Base-by-base conservation (phyloP, 30 jellyfish, hydroid and myxozoan species). In the Pelagia noctiluca region DNA sequence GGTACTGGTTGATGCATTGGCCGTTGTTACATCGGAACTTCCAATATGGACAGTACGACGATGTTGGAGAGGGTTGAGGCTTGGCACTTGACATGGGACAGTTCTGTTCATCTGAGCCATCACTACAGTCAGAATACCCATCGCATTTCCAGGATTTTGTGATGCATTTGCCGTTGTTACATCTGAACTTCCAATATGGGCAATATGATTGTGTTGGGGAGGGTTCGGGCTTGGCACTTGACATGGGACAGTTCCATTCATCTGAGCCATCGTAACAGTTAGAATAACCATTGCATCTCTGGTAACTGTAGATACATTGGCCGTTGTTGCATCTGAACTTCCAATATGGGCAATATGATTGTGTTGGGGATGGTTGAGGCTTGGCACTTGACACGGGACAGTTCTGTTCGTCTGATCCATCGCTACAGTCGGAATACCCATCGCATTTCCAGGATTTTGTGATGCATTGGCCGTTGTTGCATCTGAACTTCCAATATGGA, bases 51-150 rank as follows among this genome's bases (percentile, higher is more conserved):
- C 12, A 8, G 16, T 16, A 16, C 57, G 8, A 5, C 16, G 57
- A 16, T 42, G 8, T 42, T 5, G 57, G 57, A 16, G 57, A 5
- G 8, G 57, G 57, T 42, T 42, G 8, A 16, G 57, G 57, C 16
- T 42, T 42, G 8, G 16, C 57, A 42, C 57, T 42, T 42, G 57
- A 42, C n/a, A n/a, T n/a, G n/a, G 62, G 62, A 47, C n/a, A n/a
- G n/a, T n/a, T n/a, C n/a, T n/a, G n/a, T n/a, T n/a, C n/a, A n/a
- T n/a, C n/a, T n/a, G n/a, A 65, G 24, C 78, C 78, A 69, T 88
- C 94, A 24, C 18, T 35, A 61, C 96, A 88, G 36, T 88, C 84
- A 0, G 68, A 50, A 7, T 2, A 33, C 2, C 97, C 97, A 80
- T 88, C 67, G 79, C 97, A 88, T 81, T 35, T 53, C 28, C 25